Percentiles rank a stretch among this genome's conserved stretches.
phyloP scores from a whole-genome alignment of 1,140 invertebrate genomes.

The Trigoniulus corallinus region DNA sequence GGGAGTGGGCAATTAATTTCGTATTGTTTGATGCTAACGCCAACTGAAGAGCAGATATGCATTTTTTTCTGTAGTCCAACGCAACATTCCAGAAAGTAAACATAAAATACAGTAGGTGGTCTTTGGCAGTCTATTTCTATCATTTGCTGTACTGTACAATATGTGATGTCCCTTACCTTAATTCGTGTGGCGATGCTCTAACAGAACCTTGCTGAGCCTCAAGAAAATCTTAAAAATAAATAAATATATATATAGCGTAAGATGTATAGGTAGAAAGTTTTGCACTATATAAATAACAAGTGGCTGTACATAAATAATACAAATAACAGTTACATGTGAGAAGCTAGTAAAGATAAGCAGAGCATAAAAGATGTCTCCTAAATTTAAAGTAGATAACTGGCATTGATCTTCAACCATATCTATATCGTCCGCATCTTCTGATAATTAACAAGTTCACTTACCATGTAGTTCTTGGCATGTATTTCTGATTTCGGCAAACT shows the following conservation, averaged over 20 bases:
- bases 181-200: slow-evolving; percentile 60
- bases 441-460: slow-evolving; percentile 11
- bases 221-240: slow-evolving; percentile 49
- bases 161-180: slow-evolving; percentile 33
- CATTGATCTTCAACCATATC: neutral
- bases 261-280: slow-evolving; percentile 2
- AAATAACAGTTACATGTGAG: slow-evolving; percentile 1
- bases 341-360: neutral
- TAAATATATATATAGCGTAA: neutral
- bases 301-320: too few relatives aligned
- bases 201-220: slow-evolving; percentile 58
- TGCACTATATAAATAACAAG: too few relatives aligned
- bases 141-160: too few relatives aligned
- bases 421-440: neutral
- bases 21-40: slow-evolving; percentile 72
- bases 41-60: slow-evolving; percentile 41
- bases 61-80: neutral
- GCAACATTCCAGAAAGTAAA: neutral
- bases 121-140: neutral
- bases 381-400: neutral
- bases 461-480: slow-evolving; percentile 19
- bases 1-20: slow-evolving; percentile 59
- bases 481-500: slow-evolving; percentile 18
- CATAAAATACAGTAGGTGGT: neutral
- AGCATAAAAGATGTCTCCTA: neutral